Base-by-base conservation (phyloP, 2,888 invertebrate genomes). In the Prosopocoilus inquinatus region DNA sequence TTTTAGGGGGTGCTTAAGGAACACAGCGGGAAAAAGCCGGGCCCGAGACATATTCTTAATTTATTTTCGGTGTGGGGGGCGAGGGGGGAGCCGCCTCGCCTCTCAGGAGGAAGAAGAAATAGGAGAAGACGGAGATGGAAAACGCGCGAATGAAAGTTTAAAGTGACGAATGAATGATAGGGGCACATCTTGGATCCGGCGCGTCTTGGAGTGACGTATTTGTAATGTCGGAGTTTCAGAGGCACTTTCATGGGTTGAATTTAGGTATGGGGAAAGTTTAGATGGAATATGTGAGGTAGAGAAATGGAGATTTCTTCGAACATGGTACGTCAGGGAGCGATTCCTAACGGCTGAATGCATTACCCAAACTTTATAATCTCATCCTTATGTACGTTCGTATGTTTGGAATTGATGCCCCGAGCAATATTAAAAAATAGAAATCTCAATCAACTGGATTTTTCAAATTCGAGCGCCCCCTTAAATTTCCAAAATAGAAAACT, bases 301-400 rank as follows among this genome's bases (percentile, higher is more conserved):
- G 57, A 57, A 57, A 57, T 53, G 57, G 57, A 53, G 57, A 54
- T 57, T 57, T 56, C 53, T 46, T 38, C 50, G 47, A 41, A 20
- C 53, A 59, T 47, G 46, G 53, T 50, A 59, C 58, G 49, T 59
- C 43, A 43, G 58, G 58, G 58, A 59, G 50, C 58, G 55, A 59
- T 55, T 43, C 39, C 51, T 41, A 38, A 43, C 49, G 39, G 48
- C 16, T 38, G 44, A 33, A 52, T 48, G 51, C 46, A 45, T 56
- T 48, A 38, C 52, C 28, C 49, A 50, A 57, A 57, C 57, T 57
- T 57, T 57, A 53, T 57, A 57, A 57, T 57, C 57, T 57, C 45
- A 53, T 36, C 38, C 44, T 46, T 51, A 51, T 32, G 15, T 28
- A 7, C 28, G 45, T 51, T 51, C 45, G 45, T 51, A 32, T 50